Conservation (phyloP, 2,888 invertebrate genomes). For the Therioaphis trifolii region DNA sequence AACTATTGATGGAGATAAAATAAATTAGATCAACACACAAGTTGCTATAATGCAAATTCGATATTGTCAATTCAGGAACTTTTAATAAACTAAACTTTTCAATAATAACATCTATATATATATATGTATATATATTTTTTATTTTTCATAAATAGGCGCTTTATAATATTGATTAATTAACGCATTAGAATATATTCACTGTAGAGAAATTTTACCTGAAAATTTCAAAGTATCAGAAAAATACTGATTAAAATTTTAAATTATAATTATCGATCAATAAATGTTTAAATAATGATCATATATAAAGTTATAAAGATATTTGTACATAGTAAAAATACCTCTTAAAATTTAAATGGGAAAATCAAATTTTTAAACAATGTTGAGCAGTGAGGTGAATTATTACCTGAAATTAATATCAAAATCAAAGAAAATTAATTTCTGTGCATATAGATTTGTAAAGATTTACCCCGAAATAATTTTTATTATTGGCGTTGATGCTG, state of each 20-base stretch:
- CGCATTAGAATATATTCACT: constrained; percentile 23
- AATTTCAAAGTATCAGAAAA: constrained; percentile 18
- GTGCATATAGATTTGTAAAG: not conserved
- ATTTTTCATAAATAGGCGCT: constrained; percentile 15
- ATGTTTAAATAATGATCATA: not conserved
- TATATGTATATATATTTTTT: constrained; percentile 1
- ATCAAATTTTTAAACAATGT: constrained; percentile 19
- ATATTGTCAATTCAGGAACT: constrained; percentile 52
- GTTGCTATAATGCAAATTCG: constrained; percentile 12
- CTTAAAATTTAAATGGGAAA: not conserved
- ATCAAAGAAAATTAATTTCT: not conserved
- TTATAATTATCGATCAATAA: not conserved
- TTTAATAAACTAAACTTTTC: constrained; percentile 51
- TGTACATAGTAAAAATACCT: constrained; percentile 20
- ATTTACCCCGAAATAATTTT: not conserved
- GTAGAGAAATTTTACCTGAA: not conserved
- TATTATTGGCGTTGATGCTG: not conserved
- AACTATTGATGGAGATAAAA: not conserved
- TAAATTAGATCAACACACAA: not conserved
- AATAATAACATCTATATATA: constrained; percentile 45
- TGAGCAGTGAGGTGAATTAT: constrained; percentile 38
- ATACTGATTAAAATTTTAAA: constrained; percentile 6
- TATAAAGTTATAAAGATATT: not conserved
- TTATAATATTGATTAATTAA: constrained; percentile 27
- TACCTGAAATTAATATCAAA: constrained; percentile 8